Conservation (phyloP, 2,113 vertebrate species). For the Gadus macrocephalus region DNA sequence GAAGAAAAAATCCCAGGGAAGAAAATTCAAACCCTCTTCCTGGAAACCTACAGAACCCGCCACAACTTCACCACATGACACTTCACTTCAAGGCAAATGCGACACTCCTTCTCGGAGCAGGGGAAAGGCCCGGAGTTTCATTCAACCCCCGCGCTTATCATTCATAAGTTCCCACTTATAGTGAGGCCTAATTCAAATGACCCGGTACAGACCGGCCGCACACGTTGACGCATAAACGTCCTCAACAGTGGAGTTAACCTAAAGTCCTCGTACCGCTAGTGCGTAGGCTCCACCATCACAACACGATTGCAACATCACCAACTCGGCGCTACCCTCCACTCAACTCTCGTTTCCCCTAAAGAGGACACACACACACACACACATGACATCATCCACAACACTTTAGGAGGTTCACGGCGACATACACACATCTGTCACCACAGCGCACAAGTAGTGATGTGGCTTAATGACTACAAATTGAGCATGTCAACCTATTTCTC, state of each 20-base stretch:
- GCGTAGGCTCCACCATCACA: neutral
- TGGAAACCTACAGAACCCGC: conserved; percentile 74
- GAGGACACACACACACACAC: neutral
- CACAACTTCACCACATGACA: conserved; percentile 79
- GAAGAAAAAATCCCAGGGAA: conserved; percentile 46
- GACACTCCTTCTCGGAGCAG: conserved; percentile 42
- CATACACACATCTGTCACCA: neutral
- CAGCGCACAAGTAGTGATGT: no score
- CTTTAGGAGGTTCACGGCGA: conserved; percentile 20
- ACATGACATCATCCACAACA: conserved; percentile 60
- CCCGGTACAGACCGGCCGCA: neutral
- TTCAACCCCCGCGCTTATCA: neutral
- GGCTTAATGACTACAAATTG: no score
- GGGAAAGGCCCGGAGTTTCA: conserved; percentile 29
- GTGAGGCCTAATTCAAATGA: neutral
- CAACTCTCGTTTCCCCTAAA: conserved; percentile 50
- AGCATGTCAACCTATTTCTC: no score
- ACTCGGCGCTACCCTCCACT: conserved; percentile 52
- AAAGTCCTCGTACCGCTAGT: no score
- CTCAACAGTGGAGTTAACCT: no score
- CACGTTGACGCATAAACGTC: neutral
- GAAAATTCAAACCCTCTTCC: conserved; percentile 77
- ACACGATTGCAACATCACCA: conserved; percentile 61
- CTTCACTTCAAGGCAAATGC: conserved; percentile 59
- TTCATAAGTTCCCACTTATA: no score